Percentiles rank a stretch among this genome's conserved stretches.
Conservation (phyloP, 2,888 invertebrate genomes). For the Portevinia maculata region DNA sequence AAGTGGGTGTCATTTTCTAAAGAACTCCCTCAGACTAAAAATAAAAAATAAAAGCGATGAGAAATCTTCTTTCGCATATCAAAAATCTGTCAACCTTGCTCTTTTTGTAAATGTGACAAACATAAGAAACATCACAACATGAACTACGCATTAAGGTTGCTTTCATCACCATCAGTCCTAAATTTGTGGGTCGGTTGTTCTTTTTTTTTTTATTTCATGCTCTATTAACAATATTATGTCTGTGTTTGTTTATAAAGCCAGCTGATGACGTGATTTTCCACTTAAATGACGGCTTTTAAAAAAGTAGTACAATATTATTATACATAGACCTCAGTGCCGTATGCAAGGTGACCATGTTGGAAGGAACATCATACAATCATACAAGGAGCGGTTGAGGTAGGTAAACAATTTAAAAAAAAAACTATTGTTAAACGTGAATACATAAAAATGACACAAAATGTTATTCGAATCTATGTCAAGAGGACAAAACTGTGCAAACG, state of each 20-base stretch:
- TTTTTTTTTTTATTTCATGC: neutral
- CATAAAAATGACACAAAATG: constrained; percentile 17
- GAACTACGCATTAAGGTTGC: constrained; percentile 44
- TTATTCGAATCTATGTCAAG: constrained; percentile 66
- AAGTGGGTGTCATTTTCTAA: neutral
- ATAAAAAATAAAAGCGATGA: constrained; percentile 1
- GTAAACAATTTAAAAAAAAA: neutral
- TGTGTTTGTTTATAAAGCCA: constrained; percentile 1
- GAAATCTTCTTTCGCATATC: constrained; percentile 3
- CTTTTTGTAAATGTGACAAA: no score
- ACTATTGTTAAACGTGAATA: constrained; percentile 12
- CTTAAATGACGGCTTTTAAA: neutral
- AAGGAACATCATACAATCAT: neutral
- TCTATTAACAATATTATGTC: neutral
- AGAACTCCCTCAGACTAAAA: constrained; percentile 17
- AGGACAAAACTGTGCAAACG: constrained; percentile 35
- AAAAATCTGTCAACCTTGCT: constrained; percentile 49
- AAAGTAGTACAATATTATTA: neutral
- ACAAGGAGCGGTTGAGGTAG: neutral
- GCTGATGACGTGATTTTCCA: constrained; percentile 38
- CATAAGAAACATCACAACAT: constrained; percentile 25
- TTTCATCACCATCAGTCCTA: constrained; percentile 31
- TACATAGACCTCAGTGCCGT: constrained; percentile 7
- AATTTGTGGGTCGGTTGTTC: constrained; percentile 4
- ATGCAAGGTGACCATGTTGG: constrained; percentile 21